Evolutionary conservation across 2,888 invertebrate species (phyloP).

Genomic region (Periphyllus acericola): DNA sequence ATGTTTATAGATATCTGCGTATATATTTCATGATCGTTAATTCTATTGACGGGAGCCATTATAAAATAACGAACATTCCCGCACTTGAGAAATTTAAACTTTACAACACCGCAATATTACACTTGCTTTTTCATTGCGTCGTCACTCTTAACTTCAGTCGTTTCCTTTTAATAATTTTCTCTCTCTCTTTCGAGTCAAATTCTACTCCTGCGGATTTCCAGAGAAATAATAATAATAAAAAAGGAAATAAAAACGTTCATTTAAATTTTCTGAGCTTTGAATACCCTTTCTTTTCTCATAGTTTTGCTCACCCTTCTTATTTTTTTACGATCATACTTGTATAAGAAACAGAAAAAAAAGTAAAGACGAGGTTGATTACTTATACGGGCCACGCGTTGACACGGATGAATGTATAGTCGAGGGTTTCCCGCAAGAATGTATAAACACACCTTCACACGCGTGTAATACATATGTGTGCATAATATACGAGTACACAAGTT

Average conservation of each 20-base stretch:
- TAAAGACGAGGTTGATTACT: conserved; percentile 40
- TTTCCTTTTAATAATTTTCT: conserved; percentile 12
- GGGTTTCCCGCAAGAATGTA: background rate
- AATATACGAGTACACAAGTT: background rate
- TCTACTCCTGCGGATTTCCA: background rate
- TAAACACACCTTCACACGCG: background rate
- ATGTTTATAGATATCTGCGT: background rate
- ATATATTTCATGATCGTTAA: conserved; percentile 20
- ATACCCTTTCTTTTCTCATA: background rate
- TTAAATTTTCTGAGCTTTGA: conserved; percentile 41
- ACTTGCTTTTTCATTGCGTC: background rate
- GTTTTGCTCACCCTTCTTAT: background rate
- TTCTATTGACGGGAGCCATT: conserved; percentile 27
- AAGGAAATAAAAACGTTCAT: conserved; percentile 16
- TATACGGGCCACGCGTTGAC: conserved; percentile 10
- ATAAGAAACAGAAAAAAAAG: conserved; percentile 22
- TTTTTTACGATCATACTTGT: background rate
- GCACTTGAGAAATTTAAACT: conserved; percentile 26
- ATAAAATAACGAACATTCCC: conserved; percentile 28
- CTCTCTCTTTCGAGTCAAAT: background rate
- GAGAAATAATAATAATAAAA: conserved; percentile 30
- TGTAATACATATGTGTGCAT: background rate
- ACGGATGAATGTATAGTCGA: conserved; percentile 17
- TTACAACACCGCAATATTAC: conserved; percentile 5
- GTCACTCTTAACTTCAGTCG: background rate